These are phyloP conservation scores for Aphelenchoides bicaudatus DNA, from an alignment of 2,888 invertebrate genomes.

Conservation along the genomic window DNA sequence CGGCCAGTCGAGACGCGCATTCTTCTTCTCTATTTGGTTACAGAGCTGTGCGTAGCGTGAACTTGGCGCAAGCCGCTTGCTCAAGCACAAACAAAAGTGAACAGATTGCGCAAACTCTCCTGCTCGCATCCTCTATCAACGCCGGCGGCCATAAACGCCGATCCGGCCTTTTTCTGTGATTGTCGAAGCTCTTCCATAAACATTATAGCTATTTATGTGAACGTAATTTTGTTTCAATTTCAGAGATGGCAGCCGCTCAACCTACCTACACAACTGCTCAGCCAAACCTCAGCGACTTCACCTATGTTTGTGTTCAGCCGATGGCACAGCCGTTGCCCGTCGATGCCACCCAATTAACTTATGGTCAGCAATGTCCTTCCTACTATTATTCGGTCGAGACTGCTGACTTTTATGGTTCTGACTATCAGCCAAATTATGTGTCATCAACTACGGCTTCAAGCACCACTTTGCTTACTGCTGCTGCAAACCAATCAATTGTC, in stretches of 20 bases:
- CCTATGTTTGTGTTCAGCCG: slow-evolving; percentile 14
- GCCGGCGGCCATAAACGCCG: background rate
- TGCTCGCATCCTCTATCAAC: background rate
- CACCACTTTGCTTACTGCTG: background rate
- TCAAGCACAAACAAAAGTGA: background rate
- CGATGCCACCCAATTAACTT: background rate
- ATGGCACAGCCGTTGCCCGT: background rate
- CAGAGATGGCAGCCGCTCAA: slow-evolving; percentile 2
- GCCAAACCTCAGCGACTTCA: background rate
- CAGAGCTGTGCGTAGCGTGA: too few relatives aligned
- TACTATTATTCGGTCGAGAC: slow-evolving; percentile 19
- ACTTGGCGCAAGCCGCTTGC: background rate
- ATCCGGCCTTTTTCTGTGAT: background rate
- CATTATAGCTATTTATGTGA: too few relatives aligned
- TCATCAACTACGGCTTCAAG: background rate
- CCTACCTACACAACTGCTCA: too few relatives aligned
- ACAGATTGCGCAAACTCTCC: background rate
- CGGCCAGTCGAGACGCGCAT: background rate
- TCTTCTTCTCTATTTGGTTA: background rate
- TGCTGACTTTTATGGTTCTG: slow-evolving; percentile 19
- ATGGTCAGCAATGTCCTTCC: slow-evolving; percentile 2
- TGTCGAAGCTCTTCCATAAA: too few relatives aligned
- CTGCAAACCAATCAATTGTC: background rate
- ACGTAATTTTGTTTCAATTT: too few relatives aligned
- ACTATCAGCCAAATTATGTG: slow-evolving; percentile 24